Evolutionary conservation across 2,888 invertebrate species (phyloP).

Genomic region (Melinaea marsaeus): DNA sequence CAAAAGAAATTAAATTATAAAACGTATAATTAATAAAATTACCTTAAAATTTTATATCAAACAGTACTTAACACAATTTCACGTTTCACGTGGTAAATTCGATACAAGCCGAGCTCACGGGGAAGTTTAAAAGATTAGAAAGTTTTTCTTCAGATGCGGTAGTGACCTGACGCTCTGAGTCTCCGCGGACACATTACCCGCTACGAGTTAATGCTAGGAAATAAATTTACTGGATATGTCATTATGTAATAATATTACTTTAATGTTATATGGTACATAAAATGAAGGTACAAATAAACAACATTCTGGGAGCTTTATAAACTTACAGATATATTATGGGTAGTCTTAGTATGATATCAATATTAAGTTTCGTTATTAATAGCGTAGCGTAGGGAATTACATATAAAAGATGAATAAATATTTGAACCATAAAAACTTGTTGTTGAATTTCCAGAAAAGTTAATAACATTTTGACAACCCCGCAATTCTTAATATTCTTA

Average conservation of each 20-base stretch:
- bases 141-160: slow-evolving; percentile 18
- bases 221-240: slow-evolving; percentile 12
- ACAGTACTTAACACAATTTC: slow-evolving; percentile 3
- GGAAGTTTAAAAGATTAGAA: slow-evolving; percentile 21
- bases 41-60: not conserved
- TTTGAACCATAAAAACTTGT: no score
- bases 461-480: slow-evolving; percentile 3
- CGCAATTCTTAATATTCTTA: slow-evolving; percentile 20
- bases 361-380: not conserved
- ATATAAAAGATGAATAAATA: no score
- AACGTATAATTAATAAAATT: not conserved
- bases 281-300: slow-evolving; percentile 1
- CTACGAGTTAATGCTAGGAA: slow-evolving; percentile 12
- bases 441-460: no score
- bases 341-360: not conserved
- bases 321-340: not conserved
- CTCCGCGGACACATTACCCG: slow-evolving; percentile 19
- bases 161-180: slow-evolving; percentile 11
- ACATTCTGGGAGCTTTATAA: not conserved
- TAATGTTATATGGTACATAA: slow-evolving; percentile 11
- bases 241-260: no score
- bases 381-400: no score
- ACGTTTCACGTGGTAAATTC: slow-evolving; percentile 13
- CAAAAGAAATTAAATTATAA: not conserved
- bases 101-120: slow-evolving; percentile 16